Base-by-base conservation (phyloP, 2,888 invertebrate genomes). In the Lasioglossum zephyrum region DNA sequence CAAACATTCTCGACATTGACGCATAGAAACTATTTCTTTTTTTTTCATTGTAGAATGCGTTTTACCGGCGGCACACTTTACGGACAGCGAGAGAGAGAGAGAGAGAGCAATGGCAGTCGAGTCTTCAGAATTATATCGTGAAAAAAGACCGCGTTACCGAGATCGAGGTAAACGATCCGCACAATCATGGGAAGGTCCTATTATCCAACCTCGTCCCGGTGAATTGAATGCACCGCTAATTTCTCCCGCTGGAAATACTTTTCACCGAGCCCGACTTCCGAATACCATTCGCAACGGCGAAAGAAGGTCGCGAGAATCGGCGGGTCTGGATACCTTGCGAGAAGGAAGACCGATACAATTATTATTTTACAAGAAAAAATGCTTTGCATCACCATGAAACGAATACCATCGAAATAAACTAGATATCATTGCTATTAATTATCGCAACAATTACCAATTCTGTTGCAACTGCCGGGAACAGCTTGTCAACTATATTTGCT, bases 121-220 rank as follows among this genome's bases (percentile, higher is more conserved):
- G 69, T 69, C 31, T 69, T 39, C 36, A 36, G 69, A 69, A 41
- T 39, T 8, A 41, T 8, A 69, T 69, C 69, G 39, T 11, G 69
- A 18, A 69, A 69, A 39, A 39, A 39, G 39, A 11, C 69, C 11
- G 69, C 69, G 41, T 69, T 69, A 69, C 69, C 69, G 69, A 69
- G 69, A 69, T 41, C 31, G 41, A 39, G 70, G 26, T 44, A 57
- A 53, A 57, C 72, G 31, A 60, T 60, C 72, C 26, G 2, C 47
- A 26, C 18, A 53, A 69, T 49, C 36, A 39, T 47, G 44, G 44
- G 63, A 73, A 63, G 47, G 31, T 26, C n/a, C 47, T 63, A 60
- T 74, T 73, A 22, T 36, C 26, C 70, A 18, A 39, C 69, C 39
- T 69, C 69, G 41, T 36, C 69, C 22, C 69, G 69, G 18, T 13